phyloP scores from a whole-genome alignment of 2,113 vertebrate species.

The Leptodactylus fuscus region DNA sequence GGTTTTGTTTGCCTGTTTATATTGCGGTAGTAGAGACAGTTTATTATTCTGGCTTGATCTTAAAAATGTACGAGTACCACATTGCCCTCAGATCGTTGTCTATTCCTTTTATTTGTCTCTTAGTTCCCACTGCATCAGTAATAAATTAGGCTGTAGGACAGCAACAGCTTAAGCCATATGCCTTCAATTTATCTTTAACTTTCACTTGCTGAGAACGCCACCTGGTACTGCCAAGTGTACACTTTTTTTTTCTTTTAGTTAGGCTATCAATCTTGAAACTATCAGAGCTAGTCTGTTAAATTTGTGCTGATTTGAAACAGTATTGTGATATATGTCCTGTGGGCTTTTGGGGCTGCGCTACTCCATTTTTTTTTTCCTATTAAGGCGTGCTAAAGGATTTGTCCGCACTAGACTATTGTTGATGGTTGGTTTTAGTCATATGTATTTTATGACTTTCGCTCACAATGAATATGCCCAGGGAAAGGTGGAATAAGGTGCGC shows the following conservation, averaged over 20 bases:
- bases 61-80: conserved; percentile 59
- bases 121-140: conserved; percentile 43
- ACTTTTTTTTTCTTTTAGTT: conserved; percentile 51
- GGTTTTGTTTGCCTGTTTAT: conserved; percentile 50
- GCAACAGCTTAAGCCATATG: conserved; percentile 50
- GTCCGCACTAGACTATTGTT: conserved; percentile 16
- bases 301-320: conserved; percentile 59
- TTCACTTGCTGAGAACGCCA: conserved; percentile 48
- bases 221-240: conserved; percentile 60
- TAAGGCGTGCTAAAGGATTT: conserved; percentile 55
- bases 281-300: conserved; percentile 31
- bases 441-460: conserved; percentile 28
- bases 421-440: conserved; percentile 36
- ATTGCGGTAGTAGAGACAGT: conserved; percentile 36
- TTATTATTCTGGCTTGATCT: conserved; percentile 59
- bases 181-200: conserved; percentile 58
- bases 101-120: conserved; percentile 61
- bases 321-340: conserved; percentile 51
- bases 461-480: conserved; percentile 8
- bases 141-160: conserved; percentile 39
- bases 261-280: conserved; percentile 41
- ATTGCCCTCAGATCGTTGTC: conserved; percentile 60
- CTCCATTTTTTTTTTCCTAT: conserved; percentile 37
- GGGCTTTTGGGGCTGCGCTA: conserved; percentile 36
- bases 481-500: background rate